Evolutionary conservation across 1,140 invertebrate species (phyloP).

Genomic region (Brachionus angularis): DNA sequence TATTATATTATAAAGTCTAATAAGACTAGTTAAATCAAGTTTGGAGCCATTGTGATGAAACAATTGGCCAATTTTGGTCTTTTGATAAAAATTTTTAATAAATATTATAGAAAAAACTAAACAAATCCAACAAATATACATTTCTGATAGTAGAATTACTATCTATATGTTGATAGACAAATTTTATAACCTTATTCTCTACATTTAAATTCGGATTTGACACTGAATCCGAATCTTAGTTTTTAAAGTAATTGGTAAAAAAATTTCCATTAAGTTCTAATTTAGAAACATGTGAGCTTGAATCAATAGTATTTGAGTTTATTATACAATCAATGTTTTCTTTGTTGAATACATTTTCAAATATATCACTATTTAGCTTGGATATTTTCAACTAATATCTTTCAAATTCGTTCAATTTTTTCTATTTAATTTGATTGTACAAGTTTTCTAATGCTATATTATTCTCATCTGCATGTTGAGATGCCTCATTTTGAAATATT

Average conservation of each 20-base stretch:
- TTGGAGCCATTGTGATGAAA: slow-evolving; percentile 4
- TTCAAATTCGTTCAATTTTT: slow-evolving; percentile 6
- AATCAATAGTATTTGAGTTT: not conserved
- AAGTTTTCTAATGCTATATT: not conserved
- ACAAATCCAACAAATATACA: not conserved
- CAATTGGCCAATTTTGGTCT: not conserved
- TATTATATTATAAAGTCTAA: slow-evolving; percentile 3
- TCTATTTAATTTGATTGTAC: not conserved
- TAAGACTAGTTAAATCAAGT: not conserved
- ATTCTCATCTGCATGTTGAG: not conserved
- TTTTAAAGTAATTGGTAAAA: not conserved
- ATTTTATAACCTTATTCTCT: slow-evolving; percentile 19
- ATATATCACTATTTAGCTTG: not conserved
- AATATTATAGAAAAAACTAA: not conserved
- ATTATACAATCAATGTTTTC: slow-evolving; percentile 20
- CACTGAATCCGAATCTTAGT: not conserved
- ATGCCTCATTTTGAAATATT: not conserved
- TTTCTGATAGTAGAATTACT: slow-evolving; percentile 4
- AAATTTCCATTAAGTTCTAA: slow-evolving; percentile 10
- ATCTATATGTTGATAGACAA: slow-evolving; percentile 27
- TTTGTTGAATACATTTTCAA: slow-evolving; percentile 19
- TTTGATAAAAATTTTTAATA: too few relatives aligned
- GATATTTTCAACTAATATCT: not conserved
- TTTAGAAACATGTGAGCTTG: not conserved
- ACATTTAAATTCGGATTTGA: not conserved